These are phyloP conservation scores for Gibbula magus DNA, from an alignment of 2,888 invertebrate species.

Conservation along the genomic window DNA sequence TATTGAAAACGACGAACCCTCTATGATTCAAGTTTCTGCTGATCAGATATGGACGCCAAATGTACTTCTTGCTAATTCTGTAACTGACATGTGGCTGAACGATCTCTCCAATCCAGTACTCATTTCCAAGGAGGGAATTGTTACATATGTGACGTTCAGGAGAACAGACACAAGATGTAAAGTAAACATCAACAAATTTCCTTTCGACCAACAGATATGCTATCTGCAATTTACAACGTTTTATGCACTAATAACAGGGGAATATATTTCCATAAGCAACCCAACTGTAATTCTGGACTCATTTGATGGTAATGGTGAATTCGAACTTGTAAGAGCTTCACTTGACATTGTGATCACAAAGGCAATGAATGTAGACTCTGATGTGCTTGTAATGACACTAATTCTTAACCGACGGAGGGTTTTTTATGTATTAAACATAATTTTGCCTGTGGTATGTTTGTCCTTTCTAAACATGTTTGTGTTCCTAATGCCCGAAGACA, in stretches of 20 bases:
- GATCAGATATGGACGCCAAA: neutral
- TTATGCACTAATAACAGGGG: neutral
- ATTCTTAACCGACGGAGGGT: neutral
- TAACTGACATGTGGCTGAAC: neutral
- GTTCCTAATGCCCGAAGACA: slow-evolving; percentile 9
- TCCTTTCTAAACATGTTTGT: slow-evolving; percentile 18
- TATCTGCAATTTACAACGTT: neutral
- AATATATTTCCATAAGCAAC: neutral
- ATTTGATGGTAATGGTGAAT: slow-evolving; percentile 5
- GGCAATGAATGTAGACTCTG: neutral
- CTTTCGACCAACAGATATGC: neutral
- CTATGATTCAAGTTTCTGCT: neutral
- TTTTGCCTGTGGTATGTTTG: slow-evolving; percentile 7
- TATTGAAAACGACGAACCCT: neutral
- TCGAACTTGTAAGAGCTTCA: neutral
- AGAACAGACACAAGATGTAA: neutral
- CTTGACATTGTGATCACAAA: neutral
- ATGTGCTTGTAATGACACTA: neutral
- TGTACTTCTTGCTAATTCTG: neutral
- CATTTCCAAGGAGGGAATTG: neutral
- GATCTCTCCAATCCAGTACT: neutral
- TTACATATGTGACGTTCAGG: neutral
- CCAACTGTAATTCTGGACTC: neutral
- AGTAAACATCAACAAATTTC: slow-evolving; percentile 1
- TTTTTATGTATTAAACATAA: slow-evolving; percentile 11